Base-by-base conservation (phyloP, 2,113 vertebrate genomes). In the Vulpes ferrilata region DNA sequence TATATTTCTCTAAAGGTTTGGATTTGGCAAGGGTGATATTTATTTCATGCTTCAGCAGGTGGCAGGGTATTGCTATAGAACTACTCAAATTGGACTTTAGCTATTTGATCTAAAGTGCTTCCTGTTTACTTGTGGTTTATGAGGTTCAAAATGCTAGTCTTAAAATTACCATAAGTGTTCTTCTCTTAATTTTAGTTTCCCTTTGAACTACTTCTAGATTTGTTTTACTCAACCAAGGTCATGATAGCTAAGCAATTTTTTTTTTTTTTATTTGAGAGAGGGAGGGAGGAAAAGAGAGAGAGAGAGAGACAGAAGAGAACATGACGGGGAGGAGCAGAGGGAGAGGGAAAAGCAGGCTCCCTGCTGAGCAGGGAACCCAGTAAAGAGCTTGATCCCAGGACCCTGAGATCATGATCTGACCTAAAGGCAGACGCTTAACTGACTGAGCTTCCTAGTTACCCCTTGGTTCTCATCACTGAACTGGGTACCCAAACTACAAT, bases 11-110 rank as follows among this genome's bases (percentile, higher is more conserved):
- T 86, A 90, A 93, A 64, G 27, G 12, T 53, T 81, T 88, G 11
- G 35, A 73, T 96, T 97, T 73, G 48, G 20, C 30, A 4, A 57
- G 60, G 13, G 51, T 80, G 48, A 73, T 67, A 51, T n/a, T 96
- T 69, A 30, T 73, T 95, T 69, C 65, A 43, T 53, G 35, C 90
- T 97, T 95, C 64, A 90, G 7, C 25, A 57, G 32, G 62, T 76
- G 53, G 69, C 53, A 74, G 43, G 30, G 64, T 94, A 79, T n/a
- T 59, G 51, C 25, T 65, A 43, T 17, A 60, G 4, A 84, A 74
- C 9, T 67, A 48, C 19, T 71, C 32, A 90, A 80, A 71, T 11
- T 73, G 22, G 51, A 64, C 38, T 80, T 82, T 73, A 78, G 60
- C 27, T 23, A 53, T 59, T 80, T 93, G 35, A 88, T 73, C 64